Evolutionary conservation across 2,888 invertebrate species (phyloP), one percentile per base, ranked within the genome.

Genomic region (Choreutis nemorana): DNA sequence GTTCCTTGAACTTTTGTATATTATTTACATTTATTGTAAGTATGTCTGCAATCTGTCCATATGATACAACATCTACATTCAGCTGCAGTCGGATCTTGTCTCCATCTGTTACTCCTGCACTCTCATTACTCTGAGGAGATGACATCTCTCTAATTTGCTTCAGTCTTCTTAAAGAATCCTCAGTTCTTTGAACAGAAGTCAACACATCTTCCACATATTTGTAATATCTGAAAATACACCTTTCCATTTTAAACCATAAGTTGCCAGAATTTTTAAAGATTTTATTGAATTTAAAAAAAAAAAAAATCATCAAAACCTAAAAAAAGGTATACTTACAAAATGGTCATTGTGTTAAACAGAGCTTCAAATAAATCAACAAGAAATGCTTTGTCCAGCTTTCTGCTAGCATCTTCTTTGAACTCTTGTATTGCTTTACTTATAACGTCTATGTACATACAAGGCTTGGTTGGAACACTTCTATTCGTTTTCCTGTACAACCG

Each of bases 31-130:
- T 60, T 31, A 87, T 64, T 25, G 67, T 65, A 12, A 86, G 56
- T n/a, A 75, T 67, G 31, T 78, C 70, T 15, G 86, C 79, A 53
- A 86, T 83, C 40, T 81, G 72, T 9, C 85, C 83, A 63, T 91
- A 96, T 39, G 84, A 82, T 23, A 83, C 81, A 1, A 95, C 91
- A 70, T 97, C 97, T 11, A 94, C 85, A 43, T 88, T 86, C 16
- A 97, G 81, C 60, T 97, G 97, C 33, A 90, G 81, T 24, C 96
- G 83, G 54, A 97, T 97, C 73, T 97, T 98, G 56, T 94, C 94
- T 56, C 97, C 97, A 55, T 97, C 97, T 14, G 86, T 87, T 39
- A 86, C 72, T n/a, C 84, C 85, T 25, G 80, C 81, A 38, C 57
- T 72, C 36, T 83, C 86, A 32, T 58, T 71, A 31, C 65, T 66